These are phyloP conservation scores for Eubasilissa splendida DNA, from an alignment of 2,888 invertebrate species.

Conservation along the genomic window DNA sequence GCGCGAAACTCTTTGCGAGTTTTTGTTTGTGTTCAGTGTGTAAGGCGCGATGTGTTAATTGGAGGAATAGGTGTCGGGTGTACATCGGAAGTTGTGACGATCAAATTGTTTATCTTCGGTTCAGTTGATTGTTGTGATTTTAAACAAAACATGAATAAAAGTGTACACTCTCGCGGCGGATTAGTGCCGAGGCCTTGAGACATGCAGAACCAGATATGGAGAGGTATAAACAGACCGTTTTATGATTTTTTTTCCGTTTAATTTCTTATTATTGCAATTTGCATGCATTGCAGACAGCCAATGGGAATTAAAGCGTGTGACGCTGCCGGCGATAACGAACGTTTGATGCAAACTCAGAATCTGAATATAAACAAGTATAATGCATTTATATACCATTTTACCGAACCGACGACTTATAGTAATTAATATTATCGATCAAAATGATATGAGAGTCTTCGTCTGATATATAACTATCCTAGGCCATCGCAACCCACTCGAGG, in stretches of 20 bases:
- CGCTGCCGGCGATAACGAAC: too few species aligned
- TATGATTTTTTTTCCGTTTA: conserved; percentile 18
- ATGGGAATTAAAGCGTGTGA: neutral
- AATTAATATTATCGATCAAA: too few species aligned
- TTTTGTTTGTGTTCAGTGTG: neutral
- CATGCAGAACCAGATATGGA: conserved; percentile 11
- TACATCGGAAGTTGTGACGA: conserved; percentile 13
- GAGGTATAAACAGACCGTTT: conserved; percentile 16
- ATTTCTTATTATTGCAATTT: conserved; percentile 20
- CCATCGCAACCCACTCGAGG: too few species aligned
- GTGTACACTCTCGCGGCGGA: conserved; percentile 1
- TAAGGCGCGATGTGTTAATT: conserved; percentile 27
- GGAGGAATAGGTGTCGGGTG: neutral
- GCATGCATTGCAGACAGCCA: conserved; percentile 12
- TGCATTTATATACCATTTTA: too few species aligned
- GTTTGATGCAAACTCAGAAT: too few species aligned
- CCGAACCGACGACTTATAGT: too few species aligned
- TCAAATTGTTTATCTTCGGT: conserved; percentile 5
- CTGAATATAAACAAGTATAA: too few species aligned
- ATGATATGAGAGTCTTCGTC: too few species aligned
- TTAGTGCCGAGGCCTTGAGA: conserved; percentile 27
- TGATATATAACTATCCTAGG: too few species aligned
- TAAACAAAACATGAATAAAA: conserved; percentile 1
- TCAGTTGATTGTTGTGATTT: conserved; percentile 2
- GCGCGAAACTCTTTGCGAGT: neutral